phyloP scores from a whole-genome alignment of 2,888 invertebrate genomes.

The Leucophora obtusa region DNA sequence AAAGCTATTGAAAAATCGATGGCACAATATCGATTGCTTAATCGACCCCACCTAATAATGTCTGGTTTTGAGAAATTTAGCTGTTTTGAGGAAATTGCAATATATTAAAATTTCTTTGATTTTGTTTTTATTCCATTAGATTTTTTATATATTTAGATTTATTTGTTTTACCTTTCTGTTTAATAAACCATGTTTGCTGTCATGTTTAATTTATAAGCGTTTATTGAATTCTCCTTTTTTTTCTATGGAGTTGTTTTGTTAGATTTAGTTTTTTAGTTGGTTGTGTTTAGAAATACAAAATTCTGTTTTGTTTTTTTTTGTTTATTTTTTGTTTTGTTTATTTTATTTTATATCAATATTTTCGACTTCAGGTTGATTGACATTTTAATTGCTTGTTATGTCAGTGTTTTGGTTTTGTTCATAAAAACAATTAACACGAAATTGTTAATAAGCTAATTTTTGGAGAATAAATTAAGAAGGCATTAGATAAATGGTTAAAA shows the following conservation, averaged over 20 bases:
- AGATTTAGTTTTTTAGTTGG: conserved; percentile 17
- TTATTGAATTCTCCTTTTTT: conserved; percentile 8
- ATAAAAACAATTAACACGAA: no score
- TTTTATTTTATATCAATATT: conserved; percentile 7
- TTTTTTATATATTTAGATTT: background rate
- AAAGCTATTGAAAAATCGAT: no score
- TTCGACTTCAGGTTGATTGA: conserved; percentile 62
- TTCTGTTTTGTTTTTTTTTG: background rate
- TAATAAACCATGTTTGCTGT: conserved; percentile 48
- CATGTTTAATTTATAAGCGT: conserved; percentile 44
- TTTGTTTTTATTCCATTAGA: background rate
- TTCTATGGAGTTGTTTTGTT: background rate
- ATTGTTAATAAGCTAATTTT: background rate
- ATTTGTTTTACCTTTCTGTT: conserved; percentile 1
- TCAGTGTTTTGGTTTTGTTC: conserved; percentile 30
- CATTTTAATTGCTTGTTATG: conserved; percentile 65
- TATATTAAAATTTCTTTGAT: background rate
- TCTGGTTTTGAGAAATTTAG: no score
- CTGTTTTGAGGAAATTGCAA: background rate
- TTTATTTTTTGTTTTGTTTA: conserved; percentile 21
- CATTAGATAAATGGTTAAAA: no score
- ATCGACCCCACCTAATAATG: no score
- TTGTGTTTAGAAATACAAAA: conserved; percentile 11
- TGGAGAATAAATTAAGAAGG: no score
- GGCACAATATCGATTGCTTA: no score